Percentiles rank a stretch among this genome's conserved stretches.
Conservation (phyloP, 2,113 vertebrate genomes). For the Bufo bufo region DNA sequence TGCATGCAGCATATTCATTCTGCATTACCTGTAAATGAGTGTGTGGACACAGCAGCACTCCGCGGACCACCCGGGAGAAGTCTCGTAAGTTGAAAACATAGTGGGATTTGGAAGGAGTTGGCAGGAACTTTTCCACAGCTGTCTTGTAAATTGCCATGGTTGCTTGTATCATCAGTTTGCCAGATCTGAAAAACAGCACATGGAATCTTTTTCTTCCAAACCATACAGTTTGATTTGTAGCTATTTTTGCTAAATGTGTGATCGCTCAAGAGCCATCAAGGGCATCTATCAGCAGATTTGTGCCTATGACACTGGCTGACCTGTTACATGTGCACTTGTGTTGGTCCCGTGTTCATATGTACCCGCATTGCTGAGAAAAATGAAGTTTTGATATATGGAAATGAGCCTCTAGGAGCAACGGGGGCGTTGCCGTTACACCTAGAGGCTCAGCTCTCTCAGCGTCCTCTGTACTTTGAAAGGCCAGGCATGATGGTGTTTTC, state of each 20-base stretch:
- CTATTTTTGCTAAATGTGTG: not conserved
- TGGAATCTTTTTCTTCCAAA: not conserved
- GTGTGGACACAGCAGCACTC: conserved; percentile 84
- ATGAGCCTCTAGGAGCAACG: no score
- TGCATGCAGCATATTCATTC: not conserved
- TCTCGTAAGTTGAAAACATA: conserved; percentile 93
- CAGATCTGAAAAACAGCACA: conserved; percentile 72
- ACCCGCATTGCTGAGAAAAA: no score
- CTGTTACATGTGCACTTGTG: no score
- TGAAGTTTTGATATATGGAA: no score
- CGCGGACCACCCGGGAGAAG: conserved; percentile 87
- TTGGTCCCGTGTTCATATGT: no score
- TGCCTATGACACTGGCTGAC: no score
- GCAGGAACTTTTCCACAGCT: conserved; percentile 83
- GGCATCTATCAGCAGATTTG: no score
- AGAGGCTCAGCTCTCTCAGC: no score
- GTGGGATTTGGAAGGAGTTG: conserved; percentile 93
- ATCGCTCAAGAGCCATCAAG: no score
- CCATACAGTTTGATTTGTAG: not conserved
- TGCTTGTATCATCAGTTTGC: conserved; percentile 86
- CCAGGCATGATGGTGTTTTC: no score
- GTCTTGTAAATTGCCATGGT: conserved; percentile 85
- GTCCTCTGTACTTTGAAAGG: no score
- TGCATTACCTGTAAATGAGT: conserved; percentile 80
- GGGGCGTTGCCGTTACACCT: no score